These are phyloP conservation scores for Agrochola lota DNA, from an alignment of 2,888 invertebrate species.

Conservation along the genomic window DNA sequence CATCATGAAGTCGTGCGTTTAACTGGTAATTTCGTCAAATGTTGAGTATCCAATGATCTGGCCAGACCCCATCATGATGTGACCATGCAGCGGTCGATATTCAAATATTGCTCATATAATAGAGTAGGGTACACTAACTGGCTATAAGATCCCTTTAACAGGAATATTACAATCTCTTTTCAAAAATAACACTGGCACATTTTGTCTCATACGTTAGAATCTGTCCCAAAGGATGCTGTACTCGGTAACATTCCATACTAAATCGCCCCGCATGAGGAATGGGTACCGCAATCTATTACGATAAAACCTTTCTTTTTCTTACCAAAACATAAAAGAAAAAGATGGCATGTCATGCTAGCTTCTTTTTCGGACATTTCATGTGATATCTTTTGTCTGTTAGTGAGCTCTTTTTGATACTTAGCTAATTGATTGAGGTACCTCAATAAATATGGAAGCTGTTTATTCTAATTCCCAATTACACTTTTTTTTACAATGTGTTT, in stretches of 20 bases:
- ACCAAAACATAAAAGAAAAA: conserved; percentile 40
- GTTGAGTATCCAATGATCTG: no score
- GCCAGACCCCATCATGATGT: no score
- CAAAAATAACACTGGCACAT: conserved; percentile 23
- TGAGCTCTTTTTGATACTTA: neutral
- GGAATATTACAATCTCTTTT: neutral
- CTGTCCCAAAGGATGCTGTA: conserved; percentile 36
- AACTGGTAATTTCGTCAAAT: no score
- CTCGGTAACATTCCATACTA: conserved; percentile 37
- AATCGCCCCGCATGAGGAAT: conserved; percentile 48
- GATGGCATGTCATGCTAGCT: conserved; percentile 23
- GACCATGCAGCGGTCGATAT: no score
- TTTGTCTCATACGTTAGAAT: conserved; percentile 38
- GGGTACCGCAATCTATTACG: conserved; percentile 47
- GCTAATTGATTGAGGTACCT: neutral
- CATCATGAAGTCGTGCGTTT: no score
- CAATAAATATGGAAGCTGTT: no score
- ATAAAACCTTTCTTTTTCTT: conserved; percentile 40
- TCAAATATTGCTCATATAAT: neutral
- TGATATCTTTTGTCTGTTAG: neutral
- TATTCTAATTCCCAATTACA: no score
- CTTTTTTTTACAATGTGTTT: no score
- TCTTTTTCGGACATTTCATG: conserved; percentile 16
- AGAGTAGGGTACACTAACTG: neutral
- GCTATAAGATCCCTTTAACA: no score